Conservation (phyloP, 2,888 invertebrate species). For the Hypsopygia costalis region DNA sequence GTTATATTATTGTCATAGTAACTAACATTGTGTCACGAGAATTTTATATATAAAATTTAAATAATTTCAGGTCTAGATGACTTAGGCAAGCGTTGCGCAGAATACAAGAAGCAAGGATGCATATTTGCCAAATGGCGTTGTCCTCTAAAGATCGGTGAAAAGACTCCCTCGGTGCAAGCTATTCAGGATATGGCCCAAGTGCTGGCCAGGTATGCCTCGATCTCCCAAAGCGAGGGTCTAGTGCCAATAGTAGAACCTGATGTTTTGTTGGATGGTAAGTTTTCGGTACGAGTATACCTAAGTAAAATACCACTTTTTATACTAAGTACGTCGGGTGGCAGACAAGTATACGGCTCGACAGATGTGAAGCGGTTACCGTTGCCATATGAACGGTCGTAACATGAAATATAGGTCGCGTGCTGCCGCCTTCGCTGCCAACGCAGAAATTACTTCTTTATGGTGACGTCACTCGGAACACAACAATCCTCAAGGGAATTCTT, state of each 20-base stretch:
- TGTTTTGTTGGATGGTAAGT: slow-evolving; percentile 93
- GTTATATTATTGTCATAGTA: too few relatives aligned
- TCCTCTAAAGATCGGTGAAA: slow-evolving; percentile 92
- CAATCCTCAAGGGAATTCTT: too few relatives aligned
- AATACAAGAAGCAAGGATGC: slow-evolving; percentile 97
- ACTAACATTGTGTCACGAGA: too few relatives aligned
- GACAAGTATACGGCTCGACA: background rate
- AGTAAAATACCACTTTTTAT: too few relatives aligned
- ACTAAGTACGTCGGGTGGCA: background rate
- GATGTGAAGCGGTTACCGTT: background rate
- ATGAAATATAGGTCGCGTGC: too few relatives aligned
- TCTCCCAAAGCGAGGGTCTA: slow-evolving; percentile 95
- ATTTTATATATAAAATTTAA: too few relatives aligned
- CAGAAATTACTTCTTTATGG: too few relatives aligned
- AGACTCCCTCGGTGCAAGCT: slow-evolving; percentile 92
- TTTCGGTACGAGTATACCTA: too few relatives aligned
- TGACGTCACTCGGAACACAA: too few relatives aligned
- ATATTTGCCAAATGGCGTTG: slow-evolving; percentile 98
- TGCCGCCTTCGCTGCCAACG: too few relatives aligned
- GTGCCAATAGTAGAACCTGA: slow-evolving; percentile 99
- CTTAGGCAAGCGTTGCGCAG: slow-evolving; percentile 91
- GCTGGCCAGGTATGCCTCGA: slow-evolving; percentile 95
- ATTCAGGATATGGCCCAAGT: slow-evolving; percentile 96
- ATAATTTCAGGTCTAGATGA: slow-evolving; percentile 90
- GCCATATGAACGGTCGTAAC: background rate